phyloP scores from a whole-genome alignment of 1,140 invertebrate species.

The Drosophila biarmipes region DNA sequence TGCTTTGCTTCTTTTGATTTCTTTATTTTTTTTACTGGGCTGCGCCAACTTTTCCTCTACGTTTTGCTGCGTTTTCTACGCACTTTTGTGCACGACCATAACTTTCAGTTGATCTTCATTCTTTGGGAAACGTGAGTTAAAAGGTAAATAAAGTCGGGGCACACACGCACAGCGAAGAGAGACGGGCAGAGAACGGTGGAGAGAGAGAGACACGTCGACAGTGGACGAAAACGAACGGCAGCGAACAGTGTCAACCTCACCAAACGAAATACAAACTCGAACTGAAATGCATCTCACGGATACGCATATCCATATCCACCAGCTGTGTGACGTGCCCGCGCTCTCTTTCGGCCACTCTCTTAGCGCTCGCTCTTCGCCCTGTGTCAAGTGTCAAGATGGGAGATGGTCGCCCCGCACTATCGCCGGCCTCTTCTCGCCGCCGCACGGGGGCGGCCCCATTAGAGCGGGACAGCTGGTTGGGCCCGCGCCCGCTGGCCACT shows the following conservation, averaged over 20 bases:
- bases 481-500: conserved; percentile 34
- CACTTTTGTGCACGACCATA: conserved; percentile 27
- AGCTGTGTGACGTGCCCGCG: conserved; percentile 62
- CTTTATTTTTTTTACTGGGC: conserved; percentile 58
- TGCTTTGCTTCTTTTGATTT: conserved; percentile 59
- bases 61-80: conserved; percentile 20
- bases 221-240: conserved; percentile 36
- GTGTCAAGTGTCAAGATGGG: conserved; percentile 52
- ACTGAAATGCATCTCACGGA: conserved; percentile 65
- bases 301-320: conserved; percentile 57
- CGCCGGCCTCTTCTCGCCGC: conserved; percentile 42
- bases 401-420: conserved; percentile 28
- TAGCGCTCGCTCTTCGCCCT: conserved; percentile 18
- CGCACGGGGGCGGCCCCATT: conserved; percentile 10
- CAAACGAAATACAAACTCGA: conserved; percentile 84
- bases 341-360: conserved; percentile 6
- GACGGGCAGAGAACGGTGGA: not conserved
- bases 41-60: conserved; percentile 64
- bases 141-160: conserved; percentile 40
- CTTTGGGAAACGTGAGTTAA: conserved; percentile 7
- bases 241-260: conserved; percentile 67
- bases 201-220: conserved; percentile 70
- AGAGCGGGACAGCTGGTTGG: conserved; percentile 54
- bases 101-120: conserved; percentile 47
- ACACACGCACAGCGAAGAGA: conserved; percentile 52